Percentiles rank a stretch among this genome's conserved stretches.
Evolutionary conservation across 2,113 vertebrate genomes (phyloP).

Genomic region (Alexandromys fortis): DNA sequence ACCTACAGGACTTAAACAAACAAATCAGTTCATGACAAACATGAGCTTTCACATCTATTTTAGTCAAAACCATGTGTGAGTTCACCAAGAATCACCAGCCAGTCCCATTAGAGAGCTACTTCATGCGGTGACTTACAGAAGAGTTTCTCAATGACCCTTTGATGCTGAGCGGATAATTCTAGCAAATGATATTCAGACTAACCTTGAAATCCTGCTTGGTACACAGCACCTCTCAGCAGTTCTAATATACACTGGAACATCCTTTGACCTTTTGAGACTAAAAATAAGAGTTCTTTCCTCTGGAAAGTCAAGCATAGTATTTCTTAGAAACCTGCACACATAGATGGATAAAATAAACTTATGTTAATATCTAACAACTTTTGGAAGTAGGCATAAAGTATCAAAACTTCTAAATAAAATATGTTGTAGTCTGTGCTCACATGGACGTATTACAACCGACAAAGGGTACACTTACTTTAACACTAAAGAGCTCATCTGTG

Average conservation of each 20-base stretch:
- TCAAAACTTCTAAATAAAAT: background rate
- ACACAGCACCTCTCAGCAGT: slow-evolving; percentile 68
- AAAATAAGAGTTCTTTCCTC: background rate
- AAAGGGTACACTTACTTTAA: background rate
- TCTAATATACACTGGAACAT: slow-evolving; percentile 58
- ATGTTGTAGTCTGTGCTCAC: background rate
- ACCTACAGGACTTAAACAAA: slow-evolving; percentile 74
- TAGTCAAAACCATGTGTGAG: slow-evolving; percentile 65
- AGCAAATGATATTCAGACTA: slow-evolving; percentile 75
- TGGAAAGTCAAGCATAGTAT: background rate
- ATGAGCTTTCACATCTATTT: slow-evolving; percentile 61
- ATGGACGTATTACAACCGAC: background rate
- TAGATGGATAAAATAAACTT: background rate
- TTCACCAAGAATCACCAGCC: slow-evolving; percentile 57
- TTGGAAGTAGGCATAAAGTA: background rate
- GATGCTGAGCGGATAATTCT: slow-evolving; percentile 73
- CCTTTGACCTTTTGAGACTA: slow-evolving; percentile 66
- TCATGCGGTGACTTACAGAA: slow-evolving; percentile 72
- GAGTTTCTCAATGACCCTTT: slow-evolving; percentile 76
- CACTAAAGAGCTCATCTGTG: background rate
- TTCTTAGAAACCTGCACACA: background rate
- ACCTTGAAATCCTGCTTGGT: slow-evolving; percentile 67
- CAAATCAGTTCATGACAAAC: slow-evolving; percentile 81
- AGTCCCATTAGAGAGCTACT: slow-evolving; percentile 67
- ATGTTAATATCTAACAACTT: background rate